These are phyloP conservation scores for Macroteleia sp. DNA, from an alignment of 2,888 invertebrate species.

Conservation along the genomic window DNA sequence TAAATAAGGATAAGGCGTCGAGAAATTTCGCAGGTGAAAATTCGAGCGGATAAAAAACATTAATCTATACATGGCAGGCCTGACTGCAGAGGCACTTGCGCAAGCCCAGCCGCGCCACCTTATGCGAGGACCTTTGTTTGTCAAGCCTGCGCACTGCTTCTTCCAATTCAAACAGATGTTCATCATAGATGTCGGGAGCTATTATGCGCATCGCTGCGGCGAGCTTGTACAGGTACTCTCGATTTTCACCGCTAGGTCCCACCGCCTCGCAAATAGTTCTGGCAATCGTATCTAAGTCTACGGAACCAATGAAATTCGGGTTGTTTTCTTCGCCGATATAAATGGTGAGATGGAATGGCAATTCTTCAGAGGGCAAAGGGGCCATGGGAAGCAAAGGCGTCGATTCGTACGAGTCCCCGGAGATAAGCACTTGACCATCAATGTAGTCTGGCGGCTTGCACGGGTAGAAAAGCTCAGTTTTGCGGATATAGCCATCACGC, in stretches of 20 bases:
- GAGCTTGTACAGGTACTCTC: constrained; percentile 95
- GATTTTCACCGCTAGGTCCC: constrained; percentile 96
- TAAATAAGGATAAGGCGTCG: too few relatives aligned
- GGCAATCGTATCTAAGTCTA: constrained; percentile 91
- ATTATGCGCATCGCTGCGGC: constrained; percentile 91
- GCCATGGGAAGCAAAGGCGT: constrained; percentile 56
- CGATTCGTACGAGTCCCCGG: constrained; percentile 52
- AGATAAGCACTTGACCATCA: constrained; percentile 69
- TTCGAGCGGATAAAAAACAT: too few relatives aligned
- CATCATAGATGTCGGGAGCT: constrained; percentile 89
- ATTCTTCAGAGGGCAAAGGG: constrained; percentile 71
- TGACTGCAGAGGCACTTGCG: constrained; percentile 18
- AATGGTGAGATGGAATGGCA: constrained; percentile 89
- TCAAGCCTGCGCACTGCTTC: constrained; percentile 85
- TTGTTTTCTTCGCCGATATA: constrained; percentile 94
- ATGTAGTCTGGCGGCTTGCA: constrained; percentile 63
- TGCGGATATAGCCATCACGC: constrained; percentile 94
- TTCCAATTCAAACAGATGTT: constrained; percentile 91
- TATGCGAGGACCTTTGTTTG: background rate
- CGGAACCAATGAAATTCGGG: constrained; percentile 90
- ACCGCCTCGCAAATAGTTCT: constrained; percentile 88
- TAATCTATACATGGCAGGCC: too few relatives aligned
- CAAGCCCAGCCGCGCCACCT: background rate
- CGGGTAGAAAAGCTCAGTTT: constrained; percentile 90
- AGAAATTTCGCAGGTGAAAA: too few relatives aligned